Conservation (phyloP, 37 sponge, comb jelly and placozoan genomes). For the Spongia lamella region DNA sequence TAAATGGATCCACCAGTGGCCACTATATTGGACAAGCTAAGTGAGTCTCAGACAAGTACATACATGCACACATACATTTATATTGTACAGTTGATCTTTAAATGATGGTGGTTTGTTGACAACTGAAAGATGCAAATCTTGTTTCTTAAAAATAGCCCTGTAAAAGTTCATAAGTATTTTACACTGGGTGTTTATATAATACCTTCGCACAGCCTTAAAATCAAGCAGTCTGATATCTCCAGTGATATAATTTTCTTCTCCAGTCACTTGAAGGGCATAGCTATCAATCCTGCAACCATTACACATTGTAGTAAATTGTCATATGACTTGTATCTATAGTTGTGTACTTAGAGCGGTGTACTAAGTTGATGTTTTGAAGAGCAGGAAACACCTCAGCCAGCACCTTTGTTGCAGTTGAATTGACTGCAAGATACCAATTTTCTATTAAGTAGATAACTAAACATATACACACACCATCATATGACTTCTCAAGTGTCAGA, state of each 20-base stretch:
- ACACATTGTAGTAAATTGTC: too few relatives aligned
- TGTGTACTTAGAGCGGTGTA: too few relatives aligned
- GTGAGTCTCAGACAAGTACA: too few relatives aligned
- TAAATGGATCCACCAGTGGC: too few relatives aligned
- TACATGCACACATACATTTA: slow-evolving; percentile 15
- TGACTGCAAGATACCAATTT: too few relatives aligned
- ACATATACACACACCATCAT: too few relatives aligned
- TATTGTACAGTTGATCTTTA: background rate
- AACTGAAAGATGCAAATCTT: slow-evolving; percentile 45
- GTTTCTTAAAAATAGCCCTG: slow-evolving; percentile 36
- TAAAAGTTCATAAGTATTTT: background rate
- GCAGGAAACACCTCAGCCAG: slow-evolving; percentile 21
- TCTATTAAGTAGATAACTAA: background rate
- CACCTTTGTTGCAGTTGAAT: background rate
- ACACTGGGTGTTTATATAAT: background rate
- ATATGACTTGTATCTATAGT: too few relatives aligned
- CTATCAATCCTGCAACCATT: background rate
- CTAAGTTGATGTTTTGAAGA: too few relatives aligned
- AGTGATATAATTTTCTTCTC: slow-evolving; percentile 51
- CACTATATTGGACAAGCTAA: too few relatives aligned
- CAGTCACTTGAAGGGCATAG: slow-evolving; percentile 42
- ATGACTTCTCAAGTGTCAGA: too few relatives aligned
- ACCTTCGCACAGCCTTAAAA: slow-evolving; percentile 54
- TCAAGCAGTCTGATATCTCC: slow-evolving; percentile 39
- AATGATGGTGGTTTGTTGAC: slow-evolving; percentile 10